Evolutionary conservation across 2,797 vertebrate genomes (phyloP), one percentile per base, ranked within the genome.

Genomic region (Dryobates pubescens): DNA sequence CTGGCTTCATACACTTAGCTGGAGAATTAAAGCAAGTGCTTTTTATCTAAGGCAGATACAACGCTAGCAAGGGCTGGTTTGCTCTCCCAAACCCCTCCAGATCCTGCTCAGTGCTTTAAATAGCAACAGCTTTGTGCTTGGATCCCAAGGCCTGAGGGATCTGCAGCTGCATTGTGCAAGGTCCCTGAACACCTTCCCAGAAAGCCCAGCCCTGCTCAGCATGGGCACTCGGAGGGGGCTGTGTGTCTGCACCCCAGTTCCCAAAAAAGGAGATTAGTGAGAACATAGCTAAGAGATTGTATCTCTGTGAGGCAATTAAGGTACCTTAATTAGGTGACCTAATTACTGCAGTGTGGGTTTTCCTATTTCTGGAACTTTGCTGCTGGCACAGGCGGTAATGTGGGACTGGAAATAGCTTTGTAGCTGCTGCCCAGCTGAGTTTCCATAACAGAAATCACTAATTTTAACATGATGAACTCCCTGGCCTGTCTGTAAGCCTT

Each of bases 261-360:
- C 79, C 0, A 0, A 9, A 30, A 81, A 86, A 86, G 36, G 32
- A 93, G 51, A 43, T 67, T 72, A 77, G 93, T 47, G 57, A 93
- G 79, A 82, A 68, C 67, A 76, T 29, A 73, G 79, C 45, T 65
- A 45, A 58, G 61, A 64, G 70, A 24, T 53, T 64, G 17, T 11
- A 61, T 30, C 45, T 83, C 82, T 59, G 29, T 0, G 0, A 89
- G 57, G 61, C 68, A 94, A 92, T 94, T 90, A 94, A 86, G 49
- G 87, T 68, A 73, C 79, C 58, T 94, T 96, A 94, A 96, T 91
- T 88, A 49, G 80, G 87, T 92, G 89, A 91, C 92, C 94, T 92
- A 91, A 96, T 96, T 95, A 96, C 61, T 34, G 34, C 58, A 86
- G 78, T 0, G 0, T 68, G 64, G 38, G 7, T 59, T 81, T 86